Evolutionary conservation across 2,888 invertebrate species (phyloP), one percentile per base, ranked within the genome.

Genomic region (Cerastis leucographa): DNA sequence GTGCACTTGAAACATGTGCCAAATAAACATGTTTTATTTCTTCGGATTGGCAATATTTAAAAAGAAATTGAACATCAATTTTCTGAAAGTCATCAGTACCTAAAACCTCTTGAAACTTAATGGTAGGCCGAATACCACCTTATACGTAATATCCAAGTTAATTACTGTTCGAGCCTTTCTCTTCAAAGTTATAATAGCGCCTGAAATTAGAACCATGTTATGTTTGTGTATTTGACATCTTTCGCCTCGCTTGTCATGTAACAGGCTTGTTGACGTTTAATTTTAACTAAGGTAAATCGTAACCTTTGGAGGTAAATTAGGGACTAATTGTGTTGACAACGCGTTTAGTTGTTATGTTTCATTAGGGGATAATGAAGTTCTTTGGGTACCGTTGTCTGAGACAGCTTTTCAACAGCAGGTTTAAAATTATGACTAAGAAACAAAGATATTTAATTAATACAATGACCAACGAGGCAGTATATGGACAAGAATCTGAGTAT

Each of bases 211-310:
- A 56, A 14, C 14, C 64, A 35, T 71, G 64, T 42, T 9, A 25
- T 25, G 19, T 35, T 56, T 56, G 62, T 69, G 71, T 64, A 71
- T 81, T 72, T 74, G 82, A 70, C 54, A 69, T 71, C 78, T 71
- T 74, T 74, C 65, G 17, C 49, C 44, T 64, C 35, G 25, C 51
- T 54, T 64, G 42, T 71, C 40, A n/a, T n/a, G 35, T 70, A 22
- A 56, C 35, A 49, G 42, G 12, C 17, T 25, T 65, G 59, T 70
- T 75, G 61, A 75, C 7, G 29, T 61, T 66, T 74, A 9, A 6
- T 65, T 44, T 69, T 51, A 78, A 74, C 56, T 46, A 56, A 5
- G 29, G 35, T 46, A 77, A 54, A 35, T 71, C 0, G 29, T 35
- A 35, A 54, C 19, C 22, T 77, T 62, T n/a, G 44, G 1, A 51